Conservation (phyloP, 2,797 vertebrate genomes). For the Peromyscus nudipes region DNA sequence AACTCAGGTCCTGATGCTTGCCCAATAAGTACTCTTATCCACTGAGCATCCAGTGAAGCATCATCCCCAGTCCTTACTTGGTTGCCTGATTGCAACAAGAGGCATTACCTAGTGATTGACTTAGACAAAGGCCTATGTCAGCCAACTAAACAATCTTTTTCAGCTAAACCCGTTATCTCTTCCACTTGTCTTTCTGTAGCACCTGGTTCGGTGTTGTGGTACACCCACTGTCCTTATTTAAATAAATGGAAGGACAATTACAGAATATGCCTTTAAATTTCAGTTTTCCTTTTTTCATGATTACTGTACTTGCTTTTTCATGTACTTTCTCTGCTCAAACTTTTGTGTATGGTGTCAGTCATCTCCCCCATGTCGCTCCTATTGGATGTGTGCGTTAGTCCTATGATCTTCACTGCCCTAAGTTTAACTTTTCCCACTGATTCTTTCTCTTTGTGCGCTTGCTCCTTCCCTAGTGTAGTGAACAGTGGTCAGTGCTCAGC, state of each 20-base stretch:
- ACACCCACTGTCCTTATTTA: neutral
- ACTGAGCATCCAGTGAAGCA: neutral
- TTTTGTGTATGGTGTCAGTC: neutral
- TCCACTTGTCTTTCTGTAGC: neutral
- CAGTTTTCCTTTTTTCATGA: neutral
- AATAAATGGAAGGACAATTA: neutral
- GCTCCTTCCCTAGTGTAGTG: no score
- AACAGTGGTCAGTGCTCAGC: neutral
- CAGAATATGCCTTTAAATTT: neutral
- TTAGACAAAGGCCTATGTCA: neutral
- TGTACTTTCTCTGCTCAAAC: neutral
- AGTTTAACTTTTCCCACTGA: neutral
- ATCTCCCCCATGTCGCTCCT: neutral
- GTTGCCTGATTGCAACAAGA: neutral
- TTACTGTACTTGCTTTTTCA: neutral
- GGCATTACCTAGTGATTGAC: neutral
- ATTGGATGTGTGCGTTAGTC: neutral
- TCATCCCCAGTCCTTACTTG: accelerated
- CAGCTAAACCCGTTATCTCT: neutral
- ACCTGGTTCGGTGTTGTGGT: neutral
- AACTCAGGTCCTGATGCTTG: neutral
- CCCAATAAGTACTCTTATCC: neutral
- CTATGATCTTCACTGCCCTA: neutral
- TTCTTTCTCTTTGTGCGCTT: neutral
- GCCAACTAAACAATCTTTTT: neutral